Base-by-base conservation (phyloP, 2,888 invertebrate species). In the Tromatobia lineatoria region DNA sequence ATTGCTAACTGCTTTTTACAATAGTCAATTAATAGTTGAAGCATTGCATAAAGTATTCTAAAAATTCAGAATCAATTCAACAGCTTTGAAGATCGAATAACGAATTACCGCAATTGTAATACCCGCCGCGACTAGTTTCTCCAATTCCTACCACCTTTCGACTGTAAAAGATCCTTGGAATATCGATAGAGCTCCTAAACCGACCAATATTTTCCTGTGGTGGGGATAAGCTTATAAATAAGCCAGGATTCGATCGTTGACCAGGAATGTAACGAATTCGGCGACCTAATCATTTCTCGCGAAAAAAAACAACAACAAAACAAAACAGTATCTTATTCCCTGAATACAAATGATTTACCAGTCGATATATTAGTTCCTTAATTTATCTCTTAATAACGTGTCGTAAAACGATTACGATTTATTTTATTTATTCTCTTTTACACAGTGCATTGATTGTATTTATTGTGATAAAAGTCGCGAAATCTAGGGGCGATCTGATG, bases 191-290 rank as follows among this genome's bases (percentile, higher is more conserved):
- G 45, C 11, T 59, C 52, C n/a, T 13, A 4, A 59, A 42, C n/a
- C 23, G 50, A 18, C 4, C 73, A 25, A 59, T 52, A 8, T n/a
- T 11, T 11, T 15, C 15, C 15, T 52, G 23, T 59, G 86, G 90
- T 88, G 88, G 90, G 91, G 90, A 87, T 83, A 82, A 83, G 84
- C 75, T 89, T 86, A 91, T 89, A 91, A 92, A 90, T 90, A 91
- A 77, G 83, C 69, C 76, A 69, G 81, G 85, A 88, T 89, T 88
- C 85, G 86, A 89, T 79, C 80, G 71, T 74, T 42, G 80, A 82
- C 45, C 78, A 87, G 89, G 86, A 88, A 88, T 89, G 88, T 92
- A 91, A 91, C 90, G 90, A 82, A 81, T 81, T 84, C 18, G 64
- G 74, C 83, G 75, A 82, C 74, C 70, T 69, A 52, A 57, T 73